phyloP scores from a whole-genome alignment of 1,140 invertebrate species.

The roundworm (Caenorhabditis elegans) region WBcel235 BX284606.5:14898001-14898500 shows the following conservation, averaged over 20 bases:
- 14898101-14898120: conserved; percentile 45
- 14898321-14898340: neutral
- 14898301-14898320: neutral
- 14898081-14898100: conserved; percentile 47
- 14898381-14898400: neutral
- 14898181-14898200: conserved; percentile 59
- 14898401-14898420: conserved; percentile 21
- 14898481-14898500: neutral
- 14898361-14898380: no score
- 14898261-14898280: neutral
- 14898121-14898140: conserved; percentile 31
- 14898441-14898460: neutral
- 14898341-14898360: neutral
- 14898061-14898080: neutral
- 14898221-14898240: neutral
- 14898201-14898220: neutral
- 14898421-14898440: conserved; percentile 30
- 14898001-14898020: conserved; percentile 73
- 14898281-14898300: neutral
- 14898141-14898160: conserved; percentile 50
- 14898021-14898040: conserved; percentile 68
- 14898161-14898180: conserved; percentile 61
- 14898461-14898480: neutral
- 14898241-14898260: neutral
- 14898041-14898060: neutral